Percentiles rank a stretch among this genome's conserved stretches.
These are phyloP conservation scores for Chironex yamaguchii DNA, from an alignment of 30 jellyfish, hydroid and myxozoan genomes.

Conservation along the genomic window DNA sequence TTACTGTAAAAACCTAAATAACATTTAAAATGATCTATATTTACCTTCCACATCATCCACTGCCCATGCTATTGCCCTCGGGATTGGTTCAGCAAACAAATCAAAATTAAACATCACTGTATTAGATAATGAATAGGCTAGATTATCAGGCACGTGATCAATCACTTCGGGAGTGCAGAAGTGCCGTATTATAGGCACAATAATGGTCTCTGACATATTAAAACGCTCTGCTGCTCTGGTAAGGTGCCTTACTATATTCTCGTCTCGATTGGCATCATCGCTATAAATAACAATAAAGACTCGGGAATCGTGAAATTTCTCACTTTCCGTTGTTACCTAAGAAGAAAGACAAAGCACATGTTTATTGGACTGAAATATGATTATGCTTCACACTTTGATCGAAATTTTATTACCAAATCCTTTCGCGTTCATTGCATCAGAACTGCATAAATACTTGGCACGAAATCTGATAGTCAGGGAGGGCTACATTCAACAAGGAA, in stretches of 20 bases:
- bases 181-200: conserved; percentile 47
- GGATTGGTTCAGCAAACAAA: conserved; percentile 49
- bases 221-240: conserved; percentile 70
- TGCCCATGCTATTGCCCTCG: conserved; percentile 8
- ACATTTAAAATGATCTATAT: not conserved
- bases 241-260: conserved; percentile 59
- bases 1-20: not conserved
- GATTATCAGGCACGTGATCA: conserved; percentile 66
- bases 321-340: conserved; percentile 63
- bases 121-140: conserved; percentile 59
- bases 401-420: too few species aligned
- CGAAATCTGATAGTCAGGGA: too few species aligned
- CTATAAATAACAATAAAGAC: conserved; percentile 47
- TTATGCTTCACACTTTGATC: too few species aligned
- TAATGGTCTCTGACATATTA: conserved; percentile 59
- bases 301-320: conserved; percentile 49
- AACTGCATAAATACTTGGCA: too few species aligned
- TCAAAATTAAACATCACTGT: conserved; percentile 40
- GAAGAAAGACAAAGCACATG: too few species aligned
- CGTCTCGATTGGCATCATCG: conserved; percentile 61
- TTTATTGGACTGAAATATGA: too few species aligned
- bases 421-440: too few species aligned
- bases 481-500: too few species aligned
- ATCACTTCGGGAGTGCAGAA: conserved; percentile 64
- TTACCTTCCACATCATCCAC: conserved; percentile 39